Conservation (phyloP, 2,113 vertebrate genomes). For the Hippocampus comes region DNA sequence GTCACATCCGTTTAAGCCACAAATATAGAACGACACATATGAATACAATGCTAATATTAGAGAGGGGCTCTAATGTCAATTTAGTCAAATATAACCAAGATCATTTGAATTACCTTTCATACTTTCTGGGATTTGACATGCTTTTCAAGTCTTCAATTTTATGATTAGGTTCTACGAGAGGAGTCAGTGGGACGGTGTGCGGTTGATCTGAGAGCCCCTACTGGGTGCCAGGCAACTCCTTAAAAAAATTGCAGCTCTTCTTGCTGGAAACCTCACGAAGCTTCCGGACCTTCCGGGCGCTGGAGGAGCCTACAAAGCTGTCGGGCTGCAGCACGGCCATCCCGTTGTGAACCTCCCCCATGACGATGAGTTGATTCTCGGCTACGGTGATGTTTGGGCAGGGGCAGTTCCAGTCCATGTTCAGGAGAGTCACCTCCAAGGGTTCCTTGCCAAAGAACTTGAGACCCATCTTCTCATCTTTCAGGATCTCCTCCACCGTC, state of each 20-base stretch:
- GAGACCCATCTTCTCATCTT: constrained; percentile 98
- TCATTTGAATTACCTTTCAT: not conserved
- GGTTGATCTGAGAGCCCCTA: constrained; percentile 51
- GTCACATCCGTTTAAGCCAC: constrained; percentile 1
- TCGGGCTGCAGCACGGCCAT: constrained; percentile 93
- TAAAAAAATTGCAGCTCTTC: constrained; percentile 92
- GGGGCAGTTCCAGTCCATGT: constrained; percentile 93
- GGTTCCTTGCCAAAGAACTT: constrained; percentile 91
- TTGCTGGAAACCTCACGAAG: constrained; percentile 88
- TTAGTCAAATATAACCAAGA: not conserved
- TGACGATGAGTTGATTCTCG: constrained; percentile 87
- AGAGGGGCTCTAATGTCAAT: not conserved
- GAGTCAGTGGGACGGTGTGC: not conserved
- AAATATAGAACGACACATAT: not conserved
- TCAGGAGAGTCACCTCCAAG: constrained; percentile 89
- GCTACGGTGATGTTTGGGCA: constrained; percentile 88
- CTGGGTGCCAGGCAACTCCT: constrained; percentile 82
- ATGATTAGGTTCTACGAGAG: not conserved
- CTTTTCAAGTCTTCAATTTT: not conserved
- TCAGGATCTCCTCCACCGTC: constrained; percentile 91
- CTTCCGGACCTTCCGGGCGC: constrained; percentile 82
- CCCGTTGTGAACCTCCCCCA: constrained; percentile 93
- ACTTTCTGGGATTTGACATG: not conserved
- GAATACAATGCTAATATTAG: not conserved
- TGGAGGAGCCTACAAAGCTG: constrained; percentile 87